Percentiles rank a stretch among this genome's conserved stretches.
Conservation (phyloP, 2,113 vertebrate species). For the Gymnogyps californianus region DNA sequence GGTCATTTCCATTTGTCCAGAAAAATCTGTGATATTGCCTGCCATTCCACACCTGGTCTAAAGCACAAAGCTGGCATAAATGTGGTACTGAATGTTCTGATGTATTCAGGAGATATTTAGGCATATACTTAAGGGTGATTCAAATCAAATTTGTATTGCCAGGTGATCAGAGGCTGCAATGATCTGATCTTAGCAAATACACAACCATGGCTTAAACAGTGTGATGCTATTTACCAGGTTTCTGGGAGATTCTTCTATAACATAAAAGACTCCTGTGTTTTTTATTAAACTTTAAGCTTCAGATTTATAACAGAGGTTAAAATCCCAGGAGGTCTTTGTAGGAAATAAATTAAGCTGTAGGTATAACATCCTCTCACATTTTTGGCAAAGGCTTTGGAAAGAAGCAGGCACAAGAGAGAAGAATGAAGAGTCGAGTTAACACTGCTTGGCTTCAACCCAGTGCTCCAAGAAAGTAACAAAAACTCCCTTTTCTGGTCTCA, state of each 20-base stretch:
- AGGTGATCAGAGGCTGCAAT: background rate
- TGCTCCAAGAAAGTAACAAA: conserved; percentile 26
- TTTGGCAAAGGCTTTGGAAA: conserved; percentile 52
- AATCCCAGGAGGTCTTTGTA: background rate
- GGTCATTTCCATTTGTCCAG: background rate
- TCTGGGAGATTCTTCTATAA: background rate
- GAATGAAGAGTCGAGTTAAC: conserved; percentile 19
- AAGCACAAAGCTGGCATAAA: background rate
- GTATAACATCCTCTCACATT: conserved; percentile 44
- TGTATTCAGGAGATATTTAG: background rate
- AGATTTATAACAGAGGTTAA: conserved; percentile 30
- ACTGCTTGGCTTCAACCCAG: conserved; percentile 12
- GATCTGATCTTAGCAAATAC: conserved; percentile 13
- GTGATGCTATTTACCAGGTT: background rate
- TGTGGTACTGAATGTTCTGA: background rate
- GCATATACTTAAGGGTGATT: background rate
- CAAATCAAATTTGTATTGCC: background rate
- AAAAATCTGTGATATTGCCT: background rate
- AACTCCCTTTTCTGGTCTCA: conserved; percentile 3
- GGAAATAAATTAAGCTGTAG: conserved; percentile 60
- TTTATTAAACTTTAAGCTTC: conserved; percentile 44
- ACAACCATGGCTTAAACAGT: background rate
- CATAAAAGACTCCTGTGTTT: background rate
- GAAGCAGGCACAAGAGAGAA: conserved; percentile 30
- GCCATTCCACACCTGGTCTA: background rate